phyloP scores from a whole-genome alignment of 1,140 invertebrate genomes.

The Drosophila serrata region DNA sequence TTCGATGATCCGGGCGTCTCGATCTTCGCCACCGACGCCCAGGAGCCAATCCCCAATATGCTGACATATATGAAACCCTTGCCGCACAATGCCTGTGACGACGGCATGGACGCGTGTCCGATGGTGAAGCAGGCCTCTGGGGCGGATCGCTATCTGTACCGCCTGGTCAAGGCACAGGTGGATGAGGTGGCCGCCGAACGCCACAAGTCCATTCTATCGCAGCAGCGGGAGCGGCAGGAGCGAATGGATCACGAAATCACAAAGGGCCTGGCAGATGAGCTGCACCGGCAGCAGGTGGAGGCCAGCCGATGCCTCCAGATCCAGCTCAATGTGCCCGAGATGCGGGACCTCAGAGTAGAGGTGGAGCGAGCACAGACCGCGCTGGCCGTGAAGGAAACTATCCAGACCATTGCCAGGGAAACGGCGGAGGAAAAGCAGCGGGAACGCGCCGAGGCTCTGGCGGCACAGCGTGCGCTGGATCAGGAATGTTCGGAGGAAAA shows the following conservation, averaged over 20 bases:
- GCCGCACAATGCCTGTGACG: conserved; percentile 9
- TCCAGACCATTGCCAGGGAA: background rate
- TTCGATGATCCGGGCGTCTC: conserved; percentile 59
- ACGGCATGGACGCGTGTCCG: conserved; percentile 40
- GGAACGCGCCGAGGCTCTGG: conserved; percentile 40
- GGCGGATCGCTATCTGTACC: conserved; percentile 26
- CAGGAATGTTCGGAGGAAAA: conserved; percentile 40
- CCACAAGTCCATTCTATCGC: conserved; percentile 14
- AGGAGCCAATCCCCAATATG: conserved; percentile 61
- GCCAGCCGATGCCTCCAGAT: conserved; percentile 42
- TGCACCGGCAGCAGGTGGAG: conserved; percentile 36
- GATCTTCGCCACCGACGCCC: conserved; percentile 54
- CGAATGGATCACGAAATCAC: conserved; percentile 27
- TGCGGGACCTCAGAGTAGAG: conserved; percentile 52
- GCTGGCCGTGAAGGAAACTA: conserved; percentile 37
- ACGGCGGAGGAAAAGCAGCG: background rate
- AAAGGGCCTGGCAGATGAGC: conserved; percentile 31
- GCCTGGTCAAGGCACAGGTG: conserved; percentile 54
- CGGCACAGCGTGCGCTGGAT: conserved; percentile 13
- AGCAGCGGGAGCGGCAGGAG: conserved; percentile 35
- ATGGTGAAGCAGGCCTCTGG: conserved; percentile 13
- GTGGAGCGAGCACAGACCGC: conserved; percentile 54
- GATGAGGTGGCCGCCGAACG: conserved; percentile 61
- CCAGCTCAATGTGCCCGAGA: conserved; percentile 26
- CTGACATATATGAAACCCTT: conserved; percentile 32